These are phyloP conservation scores for Acanthosepion pharaonis DNA, from an alignment of 2,888 invertebrate genomes.

Conservation along the genomic window DNA sequence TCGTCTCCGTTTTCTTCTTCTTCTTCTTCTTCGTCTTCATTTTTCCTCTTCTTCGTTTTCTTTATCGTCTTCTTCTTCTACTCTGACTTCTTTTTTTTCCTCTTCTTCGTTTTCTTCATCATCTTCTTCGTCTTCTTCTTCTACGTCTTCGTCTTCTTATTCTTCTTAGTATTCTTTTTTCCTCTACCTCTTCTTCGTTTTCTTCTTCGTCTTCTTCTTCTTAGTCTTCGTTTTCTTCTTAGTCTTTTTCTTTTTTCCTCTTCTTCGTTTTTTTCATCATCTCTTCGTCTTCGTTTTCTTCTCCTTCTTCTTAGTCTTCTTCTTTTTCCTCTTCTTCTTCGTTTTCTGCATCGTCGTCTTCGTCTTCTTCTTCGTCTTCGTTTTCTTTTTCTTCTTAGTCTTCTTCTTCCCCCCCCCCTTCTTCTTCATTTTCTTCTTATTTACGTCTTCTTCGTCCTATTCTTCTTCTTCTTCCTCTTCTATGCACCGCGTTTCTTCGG, in stretches of 20 bases:
- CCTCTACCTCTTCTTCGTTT: background rate
- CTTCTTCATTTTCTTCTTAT: background rate
- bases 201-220: too few relatives aligned
- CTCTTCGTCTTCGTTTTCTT: too few relatives aligned
- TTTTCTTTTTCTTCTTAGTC: background rate
- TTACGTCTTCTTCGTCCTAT: background rate
- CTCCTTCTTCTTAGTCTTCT: background rate
- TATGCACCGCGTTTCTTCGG: too few relatives aligned
- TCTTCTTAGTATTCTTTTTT: background rate
- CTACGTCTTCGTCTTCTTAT: background rate
- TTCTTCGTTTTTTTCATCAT: too few relatives aligned
- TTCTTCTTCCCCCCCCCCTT: background rate
- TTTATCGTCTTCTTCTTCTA: background rate
- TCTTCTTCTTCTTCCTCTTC: background rate
- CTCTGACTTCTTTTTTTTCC: too few relatives aligned
- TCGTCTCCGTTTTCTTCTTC: too few relatives aligned
- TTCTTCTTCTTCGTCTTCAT: background rate
- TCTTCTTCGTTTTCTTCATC: background rate
- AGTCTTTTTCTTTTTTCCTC: background rate
- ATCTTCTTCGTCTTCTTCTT: too few relatives aligned
- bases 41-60: background rate
- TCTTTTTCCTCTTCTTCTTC: background rate
- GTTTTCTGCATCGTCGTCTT: too few relatives aligned
- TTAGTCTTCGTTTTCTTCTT: background rate
- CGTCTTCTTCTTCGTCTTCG: background rate